Conservation (phyloP, 2,888 invertebrate species). For the Xanthorhoe designata region DNA sequence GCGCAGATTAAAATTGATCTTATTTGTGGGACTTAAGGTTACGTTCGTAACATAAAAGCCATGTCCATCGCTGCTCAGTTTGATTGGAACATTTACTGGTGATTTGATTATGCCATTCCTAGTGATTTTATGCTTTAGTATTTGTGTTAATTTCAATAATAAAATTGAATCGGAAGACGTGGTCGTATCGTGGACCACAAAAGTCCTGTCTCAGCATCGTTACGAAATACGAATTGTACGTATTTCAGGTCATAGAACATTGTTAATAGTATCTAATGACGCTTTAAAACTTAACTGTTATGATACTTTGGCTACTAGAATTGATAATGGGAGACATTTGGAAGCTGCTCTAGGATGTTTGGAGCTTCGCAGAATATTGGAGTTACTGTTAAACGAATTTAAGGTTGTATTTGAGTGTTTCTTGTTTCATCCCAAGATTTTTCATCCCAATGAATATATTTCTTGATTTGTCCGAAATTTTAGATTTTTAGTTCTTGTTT, state of each 20-base stretch:
- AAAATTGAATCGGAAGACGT: not conserved
- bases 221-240: constrained; percentile 37
- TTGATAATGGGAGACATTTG: constrained; percentile 35
- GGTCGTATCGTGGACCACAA: constrained; percentile 4
- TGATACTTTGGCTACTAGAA: constrained; percentile 48
- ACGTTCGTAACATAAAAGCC: no score
- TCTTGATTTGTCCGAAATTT: no score
- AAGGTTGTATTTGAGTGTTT: no score
- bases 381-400: not conserved
- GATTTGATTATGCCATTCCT: no score
- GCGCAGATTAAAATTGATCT: no score
- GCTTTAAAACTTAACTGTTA: constrained; percentile 61
- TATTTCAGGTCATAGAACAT: constrained; percentile 42
- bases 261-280: constrained; percentile 59
- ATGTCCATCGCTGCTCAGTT: no score
- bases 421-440: no score
- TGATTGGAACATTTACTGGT: no score
- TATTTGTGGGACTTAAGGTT: no score
- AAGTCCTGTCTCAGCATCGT: constrained; percentile 4
- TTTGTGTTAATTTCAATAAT: not conserved
- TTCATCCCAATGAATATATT: no score
- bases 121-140: no score
- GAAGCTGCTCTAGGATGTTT: constrained; percentile 7
- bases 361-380: not conserved
- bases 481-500: no score